phyloP scores from a whole-genome alignment of 2,888 invertebrate genomes.

The Meteorus colon region DNA sequence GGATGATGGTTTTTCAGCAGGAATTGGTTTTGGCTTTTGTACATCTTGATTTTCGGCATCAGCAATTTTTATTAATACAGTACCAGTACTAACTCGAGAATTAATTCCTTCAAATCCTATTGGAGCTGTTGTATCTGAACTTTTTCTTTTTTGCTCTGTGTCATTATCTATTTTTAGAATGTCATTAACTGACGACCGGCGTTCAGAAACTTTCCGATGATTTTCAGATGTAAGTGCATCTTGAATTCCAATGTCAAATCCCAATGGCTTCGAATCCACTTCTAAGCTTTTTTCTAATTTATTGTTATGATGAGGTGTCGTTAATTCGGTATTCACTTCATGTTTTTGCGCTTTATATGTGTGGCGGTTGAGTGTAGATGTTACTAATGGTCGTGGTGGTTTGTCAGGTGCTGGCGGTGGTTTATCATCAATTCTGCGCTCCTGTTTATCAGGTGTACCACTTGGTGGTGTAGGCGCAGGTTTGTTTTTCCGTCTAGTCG shows the following conservation, averaged over 20 bases:
- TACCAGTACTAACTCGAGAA: slow-evolving; percentile 71
- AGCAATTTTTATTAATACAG: slow-evolving; percentile 71
- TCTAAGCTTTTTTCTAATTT: slow-evolving; percentile 46
- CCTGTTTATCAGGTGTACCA: slow-evolving; percentile 67
- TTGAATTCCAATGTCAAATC: slow-evolving; percentile 48
- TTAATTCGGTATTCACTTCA: slow-evolving; percentile 69
- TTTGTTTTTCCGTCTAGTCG: slow-evolving; percentile 83
- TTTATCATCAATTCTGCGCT: slow-evolving; percentile 65
- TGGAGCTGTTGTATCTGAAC: slow-evolving; percentile 43
- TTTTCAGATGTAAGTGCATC: slow-evolving; percentile 43
- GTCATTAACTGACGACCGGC: slow-evolving; percentile 49
- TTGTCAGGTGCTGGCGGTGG: slow-evolving; percentile 76
- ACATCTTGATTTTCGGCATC: slow-evolving; percentile 53
- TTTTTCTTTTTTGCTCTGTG: slow-evolving; percentile 48
- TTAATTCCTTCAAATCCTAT: slow-evolving; percentile 55
- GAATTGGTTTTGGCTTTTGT: slow-evolving; percentile 61
- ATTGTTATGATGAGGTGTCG: slow-evolving; percentile 47
- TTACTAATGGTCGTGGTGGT: slow-evolving; percentile 78
- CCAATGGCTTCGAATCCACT: slow-evolving; percentile 49
- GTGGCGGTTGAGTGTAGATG: slow-evolving; percentile 78
- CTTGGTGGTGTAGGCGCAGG: slow-evolving; percentile 83
- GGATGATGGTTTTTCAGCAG: slow-evolving; percentile 65
- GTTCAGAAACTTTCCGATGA: slow-evolving; percentile 45
- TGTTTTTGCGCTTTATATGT: slow-evolving; percentile 76
- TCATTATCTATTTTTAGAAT: slow-evolving; percentile 47